phyloP scores from a whole-genome alignment of 2,797 vertebrate genomes.

The Paedocypris micromegethes region DNA sequence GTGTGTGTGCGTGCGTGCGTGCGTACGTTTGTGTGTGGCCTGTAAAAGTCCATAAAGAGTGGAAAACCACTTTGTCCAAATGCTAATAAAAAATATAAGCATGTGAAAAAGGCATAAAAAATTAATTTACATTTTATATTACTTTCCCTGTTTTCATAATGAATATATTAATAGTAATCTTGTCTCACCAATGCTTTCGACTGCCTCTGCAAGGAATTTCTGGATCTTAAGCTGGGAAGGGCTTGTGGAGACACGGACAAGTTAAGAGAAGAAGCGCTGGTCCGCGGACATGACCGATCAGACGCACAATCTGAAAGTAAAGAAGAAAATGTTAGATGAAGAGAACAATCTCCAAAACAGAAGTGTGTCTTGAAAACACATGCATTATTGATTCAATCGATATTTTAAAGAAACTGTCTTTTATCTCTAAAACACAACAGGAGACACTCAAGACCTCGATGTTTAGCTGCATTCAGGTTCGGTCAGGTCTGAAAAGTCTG shows the following conservation, averaged over 20 bases:
- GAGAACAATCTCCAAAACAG: not conserved
- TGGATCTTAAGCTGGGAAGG: conserved; percentile 64
- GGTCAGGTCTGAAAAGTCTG: not conserved
- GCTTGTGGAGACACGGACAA: conserved; percentile 63
- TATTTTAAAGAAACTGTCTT: not conserved
- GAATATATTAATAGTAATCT: too few species aligned
- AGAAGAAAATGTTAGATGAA: not conserved
- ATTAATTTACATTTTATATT: too few species aligned
- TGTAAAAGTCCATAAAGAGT: too few species aligned
- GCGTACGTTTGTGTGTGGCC: too few species aligned
- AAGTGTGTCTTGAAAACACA: not conserved
- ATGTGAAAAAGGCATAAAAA: too few species aligned
- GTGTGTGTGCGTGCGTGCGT: too few species aligned
- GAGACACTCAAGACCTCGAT: not conserved
- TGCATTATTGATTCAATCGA: not conserved
- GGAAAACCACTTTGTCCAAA: too few species aligned
- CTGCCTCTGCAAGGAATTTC: conserved; percentile 72
- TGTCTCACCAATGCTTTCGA: conserved; percentile 80
- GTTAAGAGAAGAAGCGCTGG: conserved; percentile 66
- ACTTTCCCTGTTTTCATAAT: too few species aligned
- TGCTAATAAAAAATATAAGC: too few species aligned
- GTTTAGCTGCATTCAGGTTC: not conserved
- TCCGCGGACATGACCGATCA: conserved; percentile 78
- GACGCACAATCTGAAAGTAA: conserved; percentile 69
- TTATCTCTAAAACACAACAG: not conserved